Evolutionary conservation across 2,113 vertebrate species (phyloP), one percentile per base, ranked within the genome.

Genomic region (Cathartes aura): DNA sequence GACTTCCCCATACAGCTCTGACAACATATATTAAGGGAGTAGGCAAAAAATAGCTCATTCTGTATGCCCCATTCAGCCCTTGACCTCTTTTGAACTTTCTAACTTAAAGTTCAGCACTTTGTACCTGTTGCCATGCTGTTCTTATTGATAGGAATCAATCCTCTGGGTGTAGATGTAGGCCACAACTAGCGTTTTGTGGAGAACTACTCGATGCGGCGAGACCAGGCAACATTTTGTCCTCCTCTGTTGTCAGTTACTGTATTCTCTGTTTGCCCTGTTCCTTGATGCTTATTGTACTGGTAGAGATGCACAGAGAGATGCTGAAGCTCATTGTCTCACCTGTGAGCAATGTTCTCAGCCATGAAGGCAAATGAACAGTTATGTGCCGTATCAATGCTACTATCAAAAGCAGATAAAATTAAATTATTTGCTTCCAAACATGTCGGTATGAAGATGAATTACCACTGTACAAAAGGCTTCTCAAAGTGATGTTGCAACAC

Each of bases 111-210:
- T 62, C 58, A 64, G 8, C 10, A 43, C 56, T 81, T 74, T 5
- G 2, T 34, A 23, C 36, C 50, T 62, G 8, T 70, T 92, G 11
- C 30, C 16, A 1, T n/a, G 32, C 7, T 70, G 12, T 15, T 74
- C 4, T 56, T 34, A 21, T 9, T 40, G 67, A 42, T 5, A 22
- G 21, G 45, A 52, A 36, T 82, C 60, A 47, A 17, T 58, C 9
- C n/a, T 42, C 9, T 47, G 40, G 15, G 34, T 0, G 0, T 11
- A 42, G 19, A 26, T 24, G 14, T 38, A 38, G 32, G 29, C 6
- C 23, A 87, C 23, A 52, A 23, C 12, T 32, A 10, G 9, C 23
- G 34, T 18, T 78, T 52, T 60, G 20, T 43, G 15, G 24, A 47
- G 8, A 66, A 27, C 20, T 70, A 9, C 32, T 56, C 2, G 3